Evolutionary conservation across 2,888 invertebrate genomes (phyloP).

Genomic region (Invenusta paracnida): DNA sequence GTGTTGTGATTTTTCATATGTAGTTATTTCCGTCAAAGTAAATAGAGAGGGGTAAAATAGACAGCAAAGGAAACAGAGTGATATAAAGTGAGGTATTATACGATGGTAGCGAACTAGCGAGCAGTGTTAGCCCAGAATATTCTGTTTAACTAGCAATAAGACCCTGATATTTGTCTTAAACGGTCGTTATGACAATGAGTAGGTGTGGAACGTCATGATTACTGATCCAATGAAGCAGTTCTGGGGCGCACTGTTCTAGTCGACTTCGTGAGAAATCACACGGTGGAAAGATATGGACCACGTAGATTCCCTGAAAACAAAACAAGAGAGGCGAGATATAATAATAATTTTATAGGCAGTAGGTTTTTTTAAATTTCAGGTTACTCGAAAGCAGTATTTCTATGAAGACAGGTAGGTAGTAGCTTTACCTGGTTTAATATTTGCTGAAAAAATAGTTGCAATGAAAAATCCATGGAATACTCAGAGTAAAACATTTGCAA

Average conservation of each 20-base stretch:
- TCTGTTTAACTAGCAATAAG: neutral
- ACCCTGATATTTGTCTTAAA: constrained; percentile 42
- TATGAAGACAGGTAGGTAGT: no score
- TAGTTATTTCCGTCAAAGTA: neutral
- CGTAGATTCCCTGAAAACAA: constrained; percentile 78
- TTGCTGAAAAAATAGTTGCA: no score
- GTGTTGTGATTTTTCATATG: neutral
- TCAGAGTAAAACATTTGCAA: no score
- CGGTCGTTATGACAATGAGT: constrained; percentile 65
- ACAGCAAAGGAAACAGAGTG: neutral
- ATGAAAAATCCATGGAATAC: no score
- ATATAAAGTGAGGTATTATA: neutral
- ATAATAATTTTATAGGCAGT: no score
- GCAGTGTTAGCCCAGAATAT: neutral
- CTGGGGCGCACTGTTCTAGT: constrained; percentile 79
- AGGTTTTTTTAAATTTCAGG: no score
- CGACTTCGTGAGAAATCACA: constrained; percentile 94
- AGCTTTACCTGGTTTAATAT: no score
- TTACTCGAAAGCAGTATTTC: no score
- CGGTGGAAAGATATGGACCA: constrained; percentile 96
- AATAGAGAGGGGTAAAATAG: neutral
- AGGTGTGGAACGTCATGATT: constrained; percentile 87
- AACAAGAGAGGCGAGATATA: neutral
- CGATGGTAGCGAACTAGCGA: no score
- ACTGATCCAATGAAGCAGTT: constrained; percentile 66